These are phyloP conservation scores for Hofmannophila pseudospretella DNA, from an alignment of 2,888 invertebrate species.

Conservation along the genomic window DNA sequence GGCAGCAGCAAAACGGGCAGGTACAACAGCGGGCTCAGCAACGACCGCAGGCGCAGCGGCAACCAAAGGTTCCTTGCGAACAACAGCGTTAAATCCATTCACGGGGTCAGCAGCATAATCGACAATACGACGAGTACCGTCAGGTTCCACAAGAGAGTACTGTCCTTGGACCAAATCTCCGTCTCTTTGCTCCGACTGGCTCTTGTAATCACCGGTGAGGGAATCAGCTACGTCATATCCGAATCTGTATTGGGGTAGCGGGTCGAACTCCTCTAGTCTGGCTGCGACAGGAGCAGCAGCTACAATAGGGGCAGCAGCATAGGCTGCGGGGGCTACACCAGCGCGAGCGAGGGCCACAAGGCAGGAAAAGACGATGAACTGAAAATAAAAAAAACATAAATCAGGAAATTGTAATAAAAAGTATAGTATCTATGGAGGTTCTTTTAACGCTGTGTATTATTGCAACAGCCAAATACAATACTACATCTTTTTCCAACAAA, in stretches of 20 bases:
- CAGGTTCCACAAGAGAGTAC: conserved; percentile 56
- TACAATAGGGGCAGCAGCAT: conserved; percentile 4
- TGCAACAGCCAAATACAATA: no score
- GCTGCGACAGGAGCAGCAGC: conserved; percentile 30
- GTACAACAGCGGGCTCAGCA: conserved; percentile 24
- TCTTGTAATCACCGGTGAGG: conserved; percentile 62
- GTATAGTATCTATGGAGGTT: no score
- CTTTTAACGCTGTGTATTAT: no score
- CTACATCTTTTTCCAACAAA: no score
- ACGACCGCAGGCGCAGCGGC: conserved; percentile 37
- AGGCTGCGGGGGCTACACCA: conserved; percentile 33
- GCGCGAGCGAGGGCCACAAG: conserved; percentile 47
- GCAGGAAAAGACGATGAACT: conserved; percentile 54
- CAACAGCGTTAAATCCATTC: conserved; percentile 61
- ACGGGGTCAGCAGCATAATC: conserved; percentile 57
- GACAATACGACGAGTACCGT: conserved; percentile 57
- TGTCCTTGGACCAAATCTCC: conserved; percentile 71
- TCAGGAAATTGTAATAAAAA: no score
- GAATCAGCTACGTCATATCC: conserved; percentile 59
- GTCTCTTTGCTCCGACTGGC: conserved; percentile 63
- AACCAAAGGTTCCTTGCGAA: conserved; percentile 49
- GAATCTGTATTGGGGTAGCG: conserved; percentile 76
- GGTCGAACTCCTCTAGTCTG: conserved; percentile 65
- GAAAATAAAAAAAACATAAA: conserved; percentile 16
- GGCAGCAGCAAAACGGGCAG: conserved; percentile 24